Percentiles rank a stretch among this genome's conserved stretches.
Conservation (phyloP, 2,797 vertebrate species). For the Syngnathus acus region DNA sequence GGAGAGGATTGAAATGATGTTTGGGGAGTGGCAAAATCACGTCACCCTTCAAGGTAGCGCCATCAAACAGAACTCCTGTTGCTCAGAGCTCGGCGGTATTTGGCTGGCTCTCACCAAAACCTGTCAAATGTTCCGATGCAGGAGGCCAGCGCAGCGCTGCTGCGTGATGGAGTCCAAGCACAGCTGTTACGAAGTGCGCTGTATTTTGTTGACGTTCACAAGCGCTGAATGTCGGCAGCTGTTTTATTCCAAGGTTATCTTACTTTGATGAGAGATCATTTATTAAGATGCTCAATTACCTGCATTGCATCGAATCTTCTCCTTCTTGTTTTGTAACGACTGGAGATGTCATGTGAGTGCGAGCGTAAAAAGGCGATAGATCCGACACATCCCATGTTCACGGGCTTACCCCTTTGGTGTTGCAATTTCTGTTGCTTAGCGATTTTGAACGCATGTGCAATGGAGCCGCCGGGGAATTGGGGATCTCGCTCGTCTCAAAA, state of each 20-base stretch:
- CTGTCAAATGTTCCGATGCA: no score
- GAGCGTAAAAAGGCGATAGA: constrained; percentile 27
- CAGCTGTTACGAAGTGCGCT: no score
- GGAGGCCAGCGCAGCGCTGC: no score
- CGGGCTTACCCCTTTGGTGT: constrained; percentile 30
- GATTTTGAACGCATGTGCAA: constrained; percentile 38
- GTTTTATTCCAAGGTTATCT: neutral
- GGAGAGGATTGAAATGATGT: no score
- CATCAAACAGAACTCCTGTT: no score
- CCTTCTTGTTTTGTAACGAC: neutral
- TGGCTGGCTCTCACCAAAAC: no score
- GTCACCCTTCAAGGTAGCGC: no score
- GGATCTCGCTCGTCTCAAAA: constrained; percentile 32
- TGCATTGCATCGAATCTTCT: neutral
- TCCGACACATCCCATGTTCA: constrained; percentile 30
- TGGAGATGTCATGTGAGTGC: constrained; percentile 32
- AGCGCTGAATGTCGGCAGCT: no score
- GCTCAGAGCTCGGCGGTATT: no score
- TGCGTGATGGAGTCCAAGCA: no score
- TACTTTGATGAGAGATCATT: neutral
- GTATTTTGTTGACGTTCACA: no score
- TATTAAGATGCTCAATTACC: neutral
- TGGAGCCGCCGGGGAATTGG: constrained; percentile 27
- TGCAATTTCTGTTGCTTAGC: constrained; percentile 18
- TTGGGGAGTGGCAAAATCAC: no score